Evolutionary conservation across 1,140 invertebrate genomes (phyloP), one percentile per base, ranked within the genome.

Genomic region (Apis mellifera): DNA sequence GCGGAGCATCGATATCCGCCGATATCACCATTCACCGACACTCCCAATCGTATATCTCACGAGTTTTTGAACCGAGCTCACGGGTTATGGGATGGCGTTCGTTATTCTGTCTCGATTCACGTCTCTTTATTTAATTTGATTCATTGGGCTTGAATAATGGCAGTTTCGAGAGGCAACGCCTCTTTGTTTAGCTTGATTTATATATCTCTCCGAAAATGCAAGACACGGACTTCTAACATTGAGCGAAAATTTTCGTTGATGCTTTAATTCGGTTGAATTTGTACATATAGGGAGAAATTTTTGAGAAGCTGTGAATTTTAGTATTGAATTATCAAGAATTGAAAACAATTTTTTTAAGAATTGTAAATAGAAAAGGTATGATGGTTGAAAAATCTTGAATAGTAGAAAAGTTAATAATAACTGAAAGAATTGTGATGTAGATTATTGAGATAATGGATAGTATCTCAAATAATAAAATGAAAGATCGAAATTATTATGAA

Each of bases 31-130:
- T 82, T 82, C 55, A 78, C 65, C 66, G 32, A 42, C 11, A 23
- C 52, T 73, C 60, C 60, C 9, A 82, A 68, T 82, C 79, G 72
- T 76, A 82, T 76, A 82, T 78, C 78, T 82, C 74, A 82, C 81
- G 81, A 78, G 52, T 62, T 82, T 55, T 70, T 48, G 55, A 78
- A 82, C 74, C 55, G 7, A 3, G 57, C 9, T n/a, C n/a, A 17
- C n/a, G 73, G 8, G 55, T 9, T 52, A 69, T 21, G 55, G 42
- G n/a, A 13, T 9, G 21, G 23, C 50, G 64, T 82, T 62, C 57
- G 74, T 77, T 77, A 62, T 64, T 26, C 23, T 55, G 23, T 19
- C 59, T 48, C 55, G 57, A 82, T 77, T 21, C 73, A 4, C n/a
- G 68, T 71, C 72, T 71, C 65, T 76, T 78, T 71, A 77, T 82